A percentile compares a stretch with the other conserved stretches of the same genome.
Evolutionary conservation across 2,888 invertebrate species (phyloP).

Genomic region (Petrolisthes manimaculis): DNA sequence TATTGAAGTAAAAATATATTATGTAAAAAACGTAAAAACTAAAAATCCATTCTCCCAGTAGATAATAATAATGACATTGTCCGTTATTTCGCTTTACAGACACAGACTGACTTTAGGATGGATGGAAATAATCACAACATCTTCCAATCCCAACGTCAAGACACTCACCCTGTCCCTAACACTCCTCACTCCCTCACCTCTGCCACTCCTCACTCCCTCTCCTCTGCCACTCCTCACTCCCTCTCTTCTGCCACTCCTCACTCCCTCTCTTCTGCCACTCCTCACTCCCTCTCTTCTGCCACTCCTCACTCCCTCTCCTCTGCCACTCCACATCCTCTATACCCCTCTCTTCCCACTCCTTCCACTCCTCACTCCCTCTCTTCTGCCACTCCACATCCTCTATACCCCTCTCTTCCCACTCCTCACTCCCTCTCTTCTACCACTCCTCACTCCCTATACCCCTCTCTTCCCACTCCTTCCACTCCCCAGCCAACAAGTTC

Average conservation of each 20-base stretch:
- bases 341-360: background rate
- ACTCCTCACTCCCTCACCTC: background rate
- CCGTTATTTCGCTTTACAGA: background rate
- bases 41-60: background rate
- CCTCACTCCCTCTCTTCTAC: background rate
- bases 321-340: too few relatives aligned
- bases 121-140: background rate
- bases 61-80: background rate
- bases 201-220: background rate
- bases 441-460: background rate
- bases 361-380: background rate
- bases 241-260: too few relatives aligned
- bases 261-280: background rate
- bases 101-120: background rate
- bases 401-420: background rate
- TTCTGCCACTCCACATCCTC: background rate
- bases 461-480: background rate
- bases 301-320: background rate
- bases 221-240: too few relatives aligned
- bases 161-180: background rate
- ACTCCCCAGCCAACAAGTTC: background rate
- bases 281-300: background rate
- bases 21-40: too few relatives aligned
- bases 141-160: background rate
- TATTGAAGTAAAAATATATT: too few relatives aligned